phyloP scores from a whole-genome alignment of 2,888 invertebrate genomes.

The Protodeltote pygarga region DNA sequence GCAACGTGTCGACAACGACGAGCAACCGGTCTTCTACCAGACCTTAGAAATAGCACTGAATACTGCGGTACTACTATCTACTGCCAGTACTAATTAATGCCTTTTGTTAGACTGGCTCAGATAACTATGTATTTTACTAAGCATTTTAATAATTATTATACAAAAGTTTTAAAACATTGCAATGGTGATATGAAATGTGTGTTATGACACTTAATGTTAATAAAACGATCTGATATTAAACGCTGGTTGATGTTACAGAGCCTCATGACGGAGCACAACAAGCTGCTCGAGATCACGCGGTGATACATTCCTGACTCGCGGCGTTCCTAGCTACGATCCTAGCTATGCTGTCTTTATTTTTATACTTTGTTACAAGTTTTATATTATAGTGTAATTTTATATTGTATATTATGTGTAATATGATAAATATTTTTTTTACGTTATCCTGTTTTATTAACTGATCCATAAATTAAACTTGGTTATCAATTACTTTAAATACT shows the following conservation, averaged over 20 bases:
- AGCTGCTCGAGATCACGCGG: slow-evolving; percentile 75
- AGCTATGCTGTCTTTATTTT: slow-evolving; percentile 35
- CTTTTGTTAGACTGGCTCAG: too few relatives aligned
- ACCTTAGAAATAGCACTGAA: too few relatives aligned
- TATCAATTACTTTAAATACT: too few relatives aligned
- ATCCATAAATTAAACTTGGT: neutral
- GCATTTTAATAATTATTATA: too few relatives aligned
- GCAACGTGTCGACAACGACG: too few relatives aligned
- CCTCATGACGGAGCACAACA: slow-evolving; percentile 87
- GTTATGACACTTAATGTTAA: too few relatives aligned
- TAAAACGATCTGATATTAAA: neutral
- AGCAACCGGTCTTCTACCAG: too few relatives aligned
- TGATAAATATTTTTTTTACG: neutral
- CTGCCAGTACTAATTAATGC: too few relatives aligned
- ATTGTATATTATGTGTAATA: slow-evolving; percentile 18
- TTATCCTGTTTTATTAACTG: neutral
- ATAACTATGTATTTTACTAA: too few relatives aligned
- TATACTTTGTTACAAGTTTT: slow-evolving; percentile 40
- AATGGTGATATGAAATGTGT: too few relatives aligned
- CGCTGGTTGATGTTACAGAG: slow-evolving; percentile 77
- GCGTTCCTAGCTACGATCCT: neutral
- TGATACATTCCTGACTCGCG: slow-evolving; percentile 48
- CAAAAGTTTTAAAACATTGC: too few relatives aligned
- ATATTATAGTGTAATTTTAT: slow-evolving; percentile 12
- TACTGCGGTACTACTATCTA: too few relatives aligned